These are phyloP conservation scores for Girardia tigrina DNA, from an alignment of 2,888 invertebrate species.

Conservation along the genomic window DNA sequence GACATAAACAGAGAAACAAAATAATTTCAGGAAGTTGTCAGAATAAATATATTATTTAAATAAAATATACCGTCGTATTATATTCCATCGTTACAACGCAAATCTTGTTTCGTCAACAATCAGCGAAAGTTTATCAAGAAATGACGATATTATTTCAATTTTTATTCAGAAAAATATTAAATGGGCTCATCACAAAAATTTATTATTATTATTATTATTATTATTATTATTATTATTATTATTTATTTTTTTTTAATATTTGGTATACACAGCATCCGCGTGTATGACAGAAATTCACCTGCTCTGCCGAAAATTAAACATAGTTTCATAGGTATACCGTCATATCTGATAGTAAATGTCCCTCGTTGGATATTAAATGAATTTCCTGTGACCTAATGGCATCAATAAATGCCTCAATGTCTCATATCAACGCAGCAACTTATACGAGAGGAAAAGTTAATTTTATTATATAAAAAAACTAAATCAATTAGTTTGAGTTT, in stretches of 20 bases:
- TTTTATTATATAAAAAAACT: constrained; percentile 23
- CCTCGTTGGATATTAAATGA: constrained; percentile 23
- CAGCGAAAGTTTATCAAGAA: constrained; percentile 17
- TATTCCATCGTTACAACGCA: not conserved
- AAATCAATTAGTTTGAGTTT: constrained; percentile 23
- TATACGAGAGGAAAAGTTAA: constrained; percentile 18
- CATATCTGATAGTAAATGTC: constrained; percentile 3
- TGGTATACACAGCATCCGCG: constrained; percentile 10
- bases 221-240: too few species aligned
- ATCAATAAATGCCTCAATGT: constrained; percentile 23
- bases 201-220: too few species aligned
- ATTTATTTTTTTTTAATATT: too few species aligned
- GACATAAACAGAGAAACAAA: not conserved
- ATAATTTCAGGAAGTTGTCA: constrained; percentile 23
- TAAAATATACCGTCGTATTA: constrained; percentile 20
- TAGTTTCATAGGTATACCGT: constrained; percentile 14
- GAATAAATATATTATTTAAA: constrained; percentile 23
- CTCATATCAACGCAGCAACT: not conserved
- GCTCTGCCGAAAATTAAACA: constrained; percentile 23
- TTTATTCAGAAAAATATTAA: not conserved
- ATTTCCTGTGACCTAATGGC: constrained; percentile 23
- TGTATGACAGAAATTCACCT: constrained; percentile 20
- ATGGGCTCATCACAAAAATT: not conserved
- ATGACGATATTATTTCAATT: not conserved
- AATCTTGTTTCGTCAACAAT: constrained; percentile 11